Base-by-base conservation (phyloP, 2,888 invertebrate genomes). In the Lasioglossum oenotherae region DNA sequence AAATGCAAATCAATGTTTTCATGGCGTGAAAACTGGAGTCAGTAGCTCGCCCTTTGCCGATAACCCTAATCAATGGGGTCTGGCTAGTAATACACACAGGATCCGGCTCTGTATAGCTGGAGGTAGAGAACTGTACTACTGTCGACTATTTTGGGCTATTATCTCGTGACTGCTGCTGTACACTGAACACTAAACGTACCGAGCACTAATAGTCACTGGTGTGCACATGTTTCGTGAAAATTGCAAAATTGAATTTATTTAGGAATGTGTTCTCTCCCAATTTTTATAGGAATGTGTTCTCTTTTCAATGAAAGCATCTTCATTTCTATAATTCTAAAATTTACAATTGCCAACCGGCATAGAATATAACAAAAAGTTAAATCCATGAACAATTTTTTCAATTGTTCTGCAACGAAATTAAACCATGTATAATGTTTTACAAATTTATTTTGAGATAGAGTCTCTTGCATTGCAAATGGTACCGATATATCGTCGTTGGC, bases 21-120 rank as follows among this genome's bases (percentile, higher is more conserved):
- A 69, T 49, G 77, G 78, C 64, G 84, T 41, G 69, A 77, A 76
- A 83, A 81, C 41, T 57, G 71, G 41, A 78, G 77, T 77, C 78
- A 71, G 71, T 72, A 12, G 57, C 53, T 57, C 69, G 71, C 1
- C 49, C 60, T 53, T 19, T 69, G 10, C 72, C 46, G 81, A 85
- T 85, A 81, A 85, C 74, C n/a, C 75, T 77, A 86, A 86, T 85
- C 86, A 81, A 86, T 81, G 85, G 64, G 85, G 75, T 86, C 73
- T 74, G 38, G 27, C 44, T 12, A 57, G n/a, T 57, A 57, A 57
- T n/a, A 57, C 57, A 57, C n/a, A n/a, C 57, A n/a, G n/a, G 57
- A 4, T n/a, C 57, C 8, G 12, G 57, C 57, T n/a, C 57, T 57
- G 57, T 57, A 57, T 57, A 57, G 10, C 57, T n/a, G 10, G 57